A percentile compares a stretch with the other conserved stretches of the same genome.
These are phyloP conservation scores for Clarias macrocephalus DNA, from an alignment of 2,113 vertebrate species.

Conservation along the genomic window DNA sequence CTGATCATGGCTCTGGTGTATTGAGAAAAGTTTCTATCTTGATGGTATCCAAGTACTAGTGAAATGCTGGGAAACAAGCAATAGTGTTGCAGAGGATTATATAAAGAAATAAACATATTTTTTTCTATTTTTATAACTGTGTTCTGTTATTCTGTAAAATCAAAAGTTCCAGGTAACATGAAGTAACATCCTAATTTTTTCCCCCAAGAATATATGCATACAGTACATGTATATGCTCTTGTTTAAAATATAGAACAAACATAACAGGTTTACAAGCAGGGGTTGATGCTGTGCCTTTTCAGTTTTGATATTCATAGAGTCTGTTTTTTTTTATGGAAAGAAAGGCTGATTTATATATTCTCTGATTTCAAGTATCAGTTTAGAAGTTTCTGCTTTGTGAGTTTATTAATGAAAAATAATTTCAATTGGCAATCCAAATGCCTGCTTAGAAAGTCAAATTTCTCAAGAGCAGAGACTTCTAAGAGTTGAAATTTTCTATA, in stretches of 20 bases:
- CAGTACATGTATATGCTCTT: too few relatives aligned
- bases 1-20: too few relatives aligned
- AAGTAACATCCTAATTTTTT: too few relatives aligned
- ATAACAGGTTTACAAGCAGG: background rate
- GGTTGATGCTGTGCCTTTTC: background rate
- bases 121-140: too few relatives aligned
- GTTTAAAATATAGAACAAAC: background rate
- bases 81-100: too few relatives aligned
- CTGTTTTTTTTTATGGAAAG: background rate
- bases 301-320: background rate
- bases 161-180: too few relatives aligned
- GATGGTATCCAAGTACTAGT: too few relatives aligned
- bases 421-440: background rate
- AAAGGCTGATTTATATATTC: background rate
- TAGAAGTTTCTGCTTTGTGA: background rate
- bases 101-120: too few relatives aligned
- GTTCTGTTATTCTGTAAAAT: too few relatives aligned
- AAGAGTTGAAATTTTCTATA: background rate
- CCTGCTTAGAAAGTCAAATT: background rate
- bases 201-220: too few relatives aligned
- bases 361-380: background rate
- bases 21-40: too few relatives aligned
- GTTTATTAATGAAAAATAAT: background rate
- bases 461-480: background rate
- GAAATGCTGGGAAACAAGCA: too few relatives aligned